Conservation (phyloP, 2,888 invertebrate species). For the Alloplasta piceator region DNA sequence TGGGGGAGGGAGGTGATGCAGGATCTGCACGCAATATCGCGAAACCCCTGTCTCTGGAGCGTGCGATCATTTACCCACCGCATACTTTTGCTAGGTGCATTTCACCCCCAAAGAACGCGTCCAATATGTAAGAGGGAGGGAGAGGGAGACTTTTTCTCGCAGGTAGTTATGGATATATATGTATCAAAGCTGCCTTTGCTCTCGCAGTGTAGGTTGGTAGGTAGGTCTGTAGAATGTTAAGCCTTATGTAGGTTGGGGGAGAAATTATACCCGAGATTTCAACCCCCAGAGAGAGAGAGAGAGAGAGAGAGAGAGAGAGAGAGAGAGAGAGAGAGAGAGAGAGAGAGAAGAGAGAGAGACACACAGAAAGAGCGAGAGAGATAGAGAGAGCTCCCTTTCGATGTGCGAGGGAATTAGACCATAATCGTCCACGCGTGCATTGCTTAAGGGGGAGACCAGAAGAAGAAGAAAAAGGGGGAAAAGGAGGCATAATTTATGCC, state of each 20-base stretch:
- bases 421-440: slow-evolving; percentile 80
- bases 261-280: slow-evolving; percentile 48
- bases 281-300: slow-evolving; percentile 24
- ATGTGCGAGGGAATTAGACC: slow-evolving; percentile 82
- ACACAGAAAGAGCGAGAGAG: slow-evolving; percentile 60
- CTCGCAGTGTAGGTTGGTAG: slow-evolving; percentile 73
- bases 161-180: slow-evolving; percentile 62
- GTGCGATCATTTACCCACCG: slow-evolving; percentile 79
- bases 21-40: slow-evolving; percentile 52
- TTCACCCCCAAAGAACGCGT: slow-evolving; percentile 59
- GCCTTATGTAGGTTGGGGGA: slow-evolving; percentile 60
- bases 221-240: slow-evolving; percentile 66
- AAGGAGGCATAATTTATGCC: slow-evolving; percentile 39
- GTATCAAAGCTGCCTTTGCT: slow-evolving; percentile 31
- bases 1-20: slow-evolving; percentile 24
- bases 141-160: slow-evolving; percentile 46
- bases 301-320: slow-evolving; percentile 45
- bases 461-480: no score
- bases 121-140: slow-evolving; percentile 46
- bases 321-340: slow-evolving; percentile 32
- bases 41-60: slow-evolving; percentile 81
- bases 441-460: slow-evolving; percentile 73
- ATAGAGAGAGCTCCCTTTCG: slow-evolving; percentile 70
- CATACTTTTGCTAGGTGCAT: slow-evolving; percentile 75
- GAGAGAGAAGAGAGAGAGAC: slow-evolving; percentile 3